These are phyloP conservation scores for Ganaspis sp. DNA, from an alignment of 1,140 invertebrate species.

Conservation along the genomic window DNA sequence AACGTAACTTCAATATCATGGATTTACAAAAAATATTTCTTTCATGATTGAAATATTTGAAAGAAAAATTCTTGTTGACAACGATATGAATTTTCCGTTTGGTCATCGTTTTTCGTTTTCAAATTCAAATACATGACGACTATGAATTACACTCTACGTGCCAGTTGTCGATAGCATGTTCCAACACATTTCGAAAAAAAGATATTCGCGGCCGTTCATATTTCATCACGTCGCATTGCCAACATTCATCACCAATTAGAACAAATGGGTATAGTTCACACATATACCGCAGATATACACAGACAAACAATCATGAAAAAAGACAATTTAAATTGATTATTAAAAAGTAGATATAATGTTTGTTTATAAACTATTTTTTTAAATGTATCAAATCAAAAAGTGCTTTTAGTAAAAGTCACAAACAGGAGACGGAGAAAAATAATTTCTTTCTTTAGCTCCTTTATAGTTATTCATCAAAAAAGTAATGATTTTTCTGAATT, in stretches of 20 bases:
- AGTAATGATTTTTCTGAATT: not conserved
- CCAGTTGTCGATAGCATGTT: slow-evolving; percentile 6
- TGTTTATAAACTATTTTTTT: too few species aligned
- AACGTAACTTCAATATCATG: too few species aligned
- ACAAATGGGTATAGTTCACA: not conserved
- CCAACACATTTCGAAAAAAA: slow-evolving; percentile 8
- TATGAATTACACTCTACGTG: not conserved
- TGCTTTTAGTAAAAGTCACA: too few species aligned
- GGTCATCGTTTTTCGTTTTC: not conserved
- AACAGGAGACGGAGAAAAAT: too few species aligned
- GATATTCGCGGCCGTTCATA: slow-evolving; percentile 14
- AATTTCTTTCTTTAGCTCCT: too few species aligned
- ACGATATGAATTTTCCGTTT: not conserved
- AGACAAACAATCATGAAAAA: not conserved
- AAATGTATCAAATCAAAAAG: too few species aligned
- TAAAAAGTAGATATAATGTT: not conserved
- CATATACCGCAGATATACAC: not conserved
- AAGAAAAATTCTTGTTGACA: not conserved
- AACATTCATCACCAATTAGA: slow-evolving; percentile 9
- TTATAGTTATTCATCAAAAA: too few species aligned
- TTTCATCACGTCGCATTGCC: slow-evolving; percentile 4
- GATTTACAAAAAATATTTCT: too few species aligned
- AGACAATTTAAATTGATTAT: not conserved
- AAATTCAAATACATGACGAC: slow-evolving; percentile 6
- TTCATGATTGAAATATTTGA: not conserved